These are phyloP conservation scores for Apocheima hispidaria DNA, from an alignment of 2,888 invertebrate species.

Conservation along the genomic window DNA sequence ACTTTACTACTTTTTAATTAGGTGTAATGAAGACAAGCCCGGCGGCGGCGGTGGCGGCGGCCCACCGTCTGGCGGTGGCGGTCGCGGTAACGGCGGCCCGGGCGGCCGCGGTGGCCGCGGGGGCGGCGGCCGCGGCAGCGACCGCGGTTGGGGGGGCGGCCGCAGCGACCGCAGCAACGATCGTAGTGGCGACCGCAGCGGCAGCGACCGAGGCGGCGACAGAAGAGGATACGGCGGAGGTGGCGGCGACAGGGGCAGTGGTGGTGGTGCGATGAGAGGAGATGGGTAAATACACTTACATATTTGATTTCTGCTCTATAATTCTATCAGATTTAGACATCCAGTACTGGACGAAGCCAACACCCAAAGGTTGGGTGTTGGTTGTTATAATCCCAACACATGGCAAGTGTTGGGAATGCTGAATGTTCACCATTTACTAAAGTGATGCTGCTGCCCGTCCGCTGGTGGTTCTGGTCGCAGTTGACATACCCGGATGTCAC, in stretches of 20 bases:
- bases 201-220: slow-evolving; percentile 66
- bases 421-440: too few relatives aligned
- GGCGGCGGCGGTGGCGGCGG: slow-evolving; percentile 66
- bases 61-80: slow-evolving; percentile 65
- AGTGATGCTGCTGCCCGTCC: too few relatives aligned
- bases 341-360: too few relatives aligned
- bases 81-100: slow-evolving; percentile 60
- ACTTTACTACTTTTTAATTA: slow-evolving; percentile 43
- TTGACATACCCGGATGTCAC: too few relatives aligned
- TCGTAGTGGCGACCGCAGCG: slow-evolving; percentile 54
- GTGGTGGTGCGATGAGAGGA: slow-evolving; percentile 78
- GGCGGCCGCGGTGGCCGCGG: slow-evolving; percentile 56
- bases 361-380: too few relatives aligned
- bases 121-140: slow-evolving; percentile 55
- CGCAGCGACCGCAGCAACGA: slow-evolving; percentile 64
- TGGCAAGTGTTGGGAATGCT: too few relatives aligned
- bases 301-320: too few relatives aligned
- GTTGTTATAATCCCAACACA: too few relatives aligned
- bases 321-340: too few relatives aligned
- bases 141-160: slow-evolving; percentile 60
- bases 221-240: slow-evolving; percentile 65
- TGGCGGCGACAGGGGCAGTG: slow-evolving; percentile 59
- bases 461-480: too few relatives aligned
- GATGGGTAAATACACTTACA: slow-evolving; percentile 67
- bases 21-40: slow-evolving; percentile 86